phyloP scores from a whole-genome alignment of 2,888 invertebrate genomes.

The Campoplex nolae region DNA sequence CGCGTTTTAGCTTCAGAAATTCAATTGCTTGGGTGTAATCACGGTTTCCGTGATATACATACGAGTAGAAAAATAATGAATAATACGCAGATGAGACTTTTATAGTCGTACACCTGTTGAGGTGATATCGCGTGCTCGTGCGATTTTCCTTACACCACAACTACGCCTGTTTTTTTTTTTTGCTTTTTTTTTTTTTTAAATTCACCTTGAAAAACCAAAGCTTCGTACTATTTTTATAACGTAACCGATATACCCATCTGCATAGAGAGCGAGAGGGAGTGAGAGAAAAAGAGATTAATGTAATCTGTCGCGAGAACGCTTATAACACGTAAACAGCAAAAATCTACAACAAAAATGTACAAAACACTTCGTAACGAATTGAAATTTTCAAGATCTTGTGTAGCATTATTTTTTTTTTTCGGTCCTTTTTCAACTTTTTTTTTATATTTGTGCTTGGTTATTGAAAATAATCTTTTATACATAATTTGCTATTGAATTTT shows the following conservation, averaged over 20 bases:
- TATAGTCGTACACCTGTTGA: slow-evolving; percentile 68
- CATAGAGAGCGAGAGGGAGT: slow-evolving; percentile 48
- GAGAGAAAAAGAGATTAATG: slow-evolving; percentile 56
- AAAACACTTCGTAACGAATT: not conserved
- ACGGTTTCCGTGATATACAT: not conserved
- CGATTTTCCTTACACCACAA: slow-evolving; percentile 18
- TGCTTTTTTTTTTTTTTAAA: slow-evolving; percentile 29
- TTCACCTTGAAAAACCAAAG: slow-evolving; percentile 68
- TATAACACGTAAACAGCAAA: slow-evolving; percentile 29
- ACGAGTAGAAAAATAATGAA: slow-evolving; percentile 3
- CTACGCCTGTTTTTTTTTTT: slow-evolving; percentile 55
- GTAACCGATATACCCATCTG: slow-evolving; percentile 67
- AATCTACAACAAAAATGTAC: slow-evolving; percentile 23
- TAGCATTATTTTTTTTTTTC: slow-evolving; percentile 9
- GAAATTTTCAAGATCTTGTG: not conserved
- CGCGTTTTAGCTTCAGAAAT: slow-evolving; percentile 8
- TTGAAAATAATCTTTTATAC: not conserved
- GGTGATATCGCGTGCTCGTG: slow-evolving; percentile 56
- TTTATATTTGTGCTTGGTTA: not conserved
- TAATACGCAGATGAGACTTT: slow-evolving; percentile 4
- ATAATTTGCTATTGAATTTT: not conserved
- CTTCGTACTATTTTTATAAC: slow-evolving; percentile 69
- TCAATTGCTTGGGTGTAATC: not conserved
- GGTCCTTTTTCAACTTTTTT: not conserved
- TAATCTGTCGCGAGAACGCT: slow-evolving; percentile 35